Conservation (phyloP, 1,140 invertebrate species). For the Rhagoletis zephyria region DNA sequence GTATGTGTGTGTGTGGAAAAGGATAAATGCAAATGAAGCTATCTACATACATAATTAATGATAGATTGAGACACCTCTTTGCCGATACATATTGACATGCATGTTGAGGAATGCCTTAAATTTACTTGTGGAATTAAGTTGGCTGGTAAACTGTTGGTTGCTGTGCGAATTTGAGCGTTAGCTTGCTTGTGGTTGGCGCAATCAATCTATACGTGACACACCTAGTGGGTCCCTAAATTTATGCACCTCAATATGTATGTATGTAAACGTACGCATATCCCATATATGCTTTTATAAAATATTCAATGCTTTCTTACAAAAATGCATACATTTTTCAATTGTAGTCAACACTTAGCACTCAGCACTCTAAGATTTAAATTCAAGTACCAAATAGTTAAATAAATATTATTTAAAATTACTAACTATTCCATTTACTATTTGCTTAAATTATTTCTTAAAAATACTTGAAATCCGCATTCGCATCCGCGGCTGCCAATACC, state of each 20-base stretch:
- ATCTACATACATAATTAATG: background rate
- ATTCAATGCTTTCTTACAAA: background rate
- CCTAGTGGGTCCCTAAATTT: too few relatives aligned
- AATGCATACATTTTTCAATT: background rate
- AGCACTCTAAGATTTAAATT: too few relatives aligned
- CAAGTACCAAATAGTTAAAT: too few relatives aligned
- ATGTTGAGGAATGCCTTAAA: background rate
- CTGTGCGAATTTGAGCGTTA: background rate
- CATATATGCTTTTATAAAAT: slow-evolving; percentile 1
- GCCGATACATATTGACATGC: background rate
- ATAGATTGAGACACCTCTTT: background rate
- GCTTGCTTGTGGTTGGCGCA: too few relatives aligned
- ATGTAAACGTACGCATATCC: background rate
- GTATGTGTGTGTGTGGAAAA: background rate
- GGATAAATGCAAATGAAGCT: background rate
- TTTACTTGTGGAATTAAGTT: background rate
- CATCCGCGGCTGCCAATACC: too few relatives aligned
- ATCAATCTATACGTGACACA: background rate
- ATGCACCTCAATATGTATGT: background rate
- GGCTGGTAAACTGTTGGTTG: background rate
- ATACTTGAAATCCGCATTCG: too few relatives aligned
- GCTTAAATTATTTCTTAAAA: too few relatives aligned
- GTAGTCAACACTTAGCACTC: background rate
- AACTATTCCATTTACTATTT: too few relatives aligned
- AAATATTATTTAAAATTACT: too few relatives aligned